Evolutionary conservation across 2,888 invertebrate species (phyloP).

Genomic region (Drosophila sordidapex): DNA sequence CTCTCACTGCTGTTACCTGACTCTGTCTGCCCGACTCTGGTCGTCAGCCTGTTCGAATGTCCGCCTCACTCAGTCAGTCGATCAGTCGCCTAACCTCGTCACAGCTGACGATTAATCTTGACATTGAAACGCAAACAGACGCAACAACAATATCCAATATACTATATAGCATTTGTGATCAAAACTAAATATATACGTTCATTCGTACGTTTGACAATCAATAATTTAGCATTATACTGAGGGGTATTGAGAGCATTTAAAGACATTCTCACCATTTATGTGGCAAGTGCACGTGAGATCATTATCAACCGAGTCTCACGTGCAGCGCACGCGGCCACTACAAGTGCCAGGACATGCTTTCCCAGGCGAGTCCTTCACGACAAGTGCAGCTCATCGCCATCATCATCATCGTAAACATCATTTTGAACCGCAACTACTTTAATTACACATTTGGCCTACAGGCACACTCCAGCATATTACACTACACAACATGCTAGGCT

Average conservation of each 20-base stretch:
- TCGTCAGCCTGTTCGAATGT: slow-evolving; percentile 9
- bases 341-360: slow-evolving; percentile 73
- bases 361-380: slow-evolving; percentile 59
- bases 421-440: slow-evolving; percentile 69
- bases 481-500: slow-evolving; percentile 24
- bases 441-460: slow-evolving; percentile 70
- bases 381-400: slow-evolving; percentile 63
- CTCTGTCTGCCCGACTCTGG: slow-evolving; percentile 33
- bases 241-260: slow-evolving; percentile 27
- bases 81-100: slow-evolving; percentile 68
- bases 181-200: slow-evolving; percentile 38
- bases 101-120: slow-evolving; percentile 81
- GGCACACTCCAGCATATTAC: slow-evolving; percentile 47
- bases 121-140: slow-evolving; percentile 67
- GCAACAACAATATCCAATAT: slow-evolving; percentile 38
- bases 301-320: slow-evolving; percentile 67
- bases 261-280: slow-evolving; percentile 57
- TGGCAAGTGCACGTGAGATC: slow-evolving; percentile 62
- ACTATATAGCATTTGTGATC: slow-evolving; percentile 14
- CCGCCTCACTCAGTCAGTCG: slow-evolving; percentile 25
- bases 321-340: slow-evolving; percentile 79
- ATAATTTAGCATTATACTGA: slow-evolving; percentile 55
- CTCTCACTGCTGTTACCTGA: slow-evolving; percentile 51
- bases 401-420: slow-evolving; percentile 59
- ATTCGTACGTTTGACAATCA: slow-evolving; percentile 59